Percentiles rank a stretch among this genome's conserved stretches.
phyloP scores from a whole-genome alignment of 2,797 vertebrate species.

The Microchirus variegatus region DNA sequence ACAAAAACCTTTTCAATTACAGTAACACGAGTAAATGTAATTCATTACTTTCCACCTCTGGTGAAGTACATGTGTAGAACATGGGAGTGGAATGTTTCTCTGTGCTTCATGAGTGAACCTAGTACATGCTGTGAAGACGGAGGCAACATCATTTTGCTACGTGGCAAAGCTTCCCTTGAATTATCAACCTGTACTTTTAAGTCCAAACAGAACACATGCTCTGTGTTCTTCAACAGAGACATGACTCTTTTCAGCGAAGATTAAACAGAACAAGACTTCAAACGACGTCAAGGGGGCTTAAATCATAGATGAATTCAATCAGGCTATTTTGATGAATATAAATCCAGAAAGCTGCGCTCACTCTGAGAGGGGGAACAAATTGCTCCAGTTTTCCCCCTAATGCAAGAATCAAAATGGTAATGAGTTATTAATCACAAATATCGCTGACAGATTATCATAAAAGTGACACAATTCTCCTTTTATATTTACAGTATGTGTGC shows the following conservation, averaged over 20 bases:
- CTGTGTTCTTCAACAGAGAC: constrained; percentile 56
- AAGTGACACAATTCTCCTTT: constrained; percentile 44
- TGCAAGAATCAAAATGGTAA: constrained; percentile 62
- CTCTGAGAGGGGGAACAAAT: constrained; percentile 61
- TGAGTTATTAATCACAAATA: constrained; percentile 70
- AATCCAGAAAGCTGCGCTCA: constrained; percentile 67
- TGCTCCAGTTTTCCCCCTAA: constrained; percentile 64
- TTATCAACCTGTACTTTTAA: constrained; percentile 50
- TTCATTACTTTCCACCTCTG: too few relatives aligned
- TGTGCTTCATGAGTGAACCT: too few relatives aligned
- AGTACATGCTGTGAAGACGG: constrained; percentile 1
- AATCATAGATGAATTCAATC: constrained; percentile 79
- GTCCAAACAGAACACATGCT: constrained; percentile 60
- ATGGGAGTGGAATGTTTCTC: too few relatives aligned
- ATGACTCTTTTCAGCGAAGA: constrained; percentile 64
- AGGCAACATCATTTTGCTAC: constrained; percentile 27
- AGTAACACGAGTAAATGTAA: too few relatives aligned
- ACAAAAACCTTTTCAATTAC: too few relatives aligned
- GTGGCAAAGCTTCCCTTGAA: constrained; percentile 39
- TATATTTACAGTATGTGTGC: constrained; percentile 36
- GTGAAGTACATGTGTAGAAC: too few relatives aligned
- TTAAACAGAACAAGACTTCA: constrained; percentile 74
- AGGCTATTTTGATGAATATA: constrained; percentile 69
- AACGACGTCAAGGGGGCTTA: constrained; percentile 60
- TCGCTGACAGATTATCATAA: constrained; percentile 47